Evolutionary conservation across 2,888 invertebrate genomes (phyloP), one percentile per base, ranked within the genome.

Genomic region (Sphecodes monilicornis): DNA sequence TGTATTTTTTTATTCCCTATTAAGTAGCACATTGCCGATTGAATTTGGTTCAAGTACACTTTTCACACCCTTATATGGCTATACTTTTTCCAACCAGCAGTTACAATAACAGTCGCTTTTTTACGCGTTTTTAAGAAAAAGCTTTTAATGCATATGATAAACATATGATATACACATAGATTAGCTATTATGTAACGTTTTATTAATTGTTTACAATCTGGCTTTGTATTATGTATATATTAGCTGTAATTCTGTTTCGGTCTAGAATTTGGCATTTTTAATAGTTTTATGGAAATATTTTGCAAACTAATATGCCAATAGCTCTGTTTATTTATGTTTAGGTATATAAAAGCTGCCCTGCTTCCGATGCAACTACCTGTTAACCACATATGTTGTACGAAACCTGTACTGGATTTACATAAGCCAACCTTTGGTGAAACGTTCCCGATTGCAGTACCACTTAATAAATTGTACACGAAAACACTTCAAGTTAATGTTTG

Each of bases 401-500:
- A 97, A 94, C 95, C 96, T 77, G 96, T 97, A 81, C 95, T 96
- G 73, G 97, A 97, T 94, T 95, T 97, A 89, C 96, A 96, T 91
- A 97, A 97, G 94, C 97, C 98, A 71, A 96, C 96, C 83, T 97
- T 98, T 93, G 97, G 97, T 80, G 97, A 98, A 95, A 96, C 96
- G 90, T 98, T 98, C 94, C 96, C 97, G 92, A 96, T 98, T 94
- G 96, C 97, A 92, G 96, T 98, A 93, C 96, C 97, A 91, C 95
- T 97, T 93, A 96, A 97, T 88, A 98, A 98, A 94, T 95, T 97
- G 88, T 97, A 97, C 81, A 97, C 98, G 54, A 98, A 98, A 95
- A 99, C 98, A 68, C 95, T 99, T 86, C 98, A 99, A 95, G 97
- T 99, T 85, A 98, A 98, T 93, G 97, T 99, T 57, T 97, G 98